Base-by-base conservation (phyloP, 2,888 invertebrate genomes). In the Pemphredon lugubris region DNA sequence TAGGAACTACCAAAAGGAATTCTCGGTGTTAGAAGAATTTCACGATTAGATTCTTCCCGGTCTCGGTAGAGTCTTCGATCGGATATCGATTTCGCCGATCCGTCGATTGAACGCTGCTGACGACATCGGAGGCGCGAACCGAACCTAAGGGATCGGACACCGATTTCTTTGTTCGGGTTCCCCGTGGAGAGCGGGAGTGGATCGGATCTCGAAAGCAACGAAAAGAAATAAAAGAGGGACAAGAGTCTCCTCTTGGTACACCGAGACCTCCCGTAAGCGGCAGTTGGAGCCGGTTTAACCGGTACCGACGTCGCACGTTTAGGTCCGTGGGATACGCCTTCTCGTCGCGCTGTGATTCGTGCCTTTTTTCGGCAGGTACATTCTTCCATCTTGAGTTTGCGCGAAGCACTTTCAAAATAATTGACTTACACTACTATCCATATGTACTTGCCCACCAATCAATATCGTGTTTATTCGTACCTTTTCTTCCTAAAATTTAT, bases 201-300 rank as follows among this genome's bases (percentile, higher is more conserved):
- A 47, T 37, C 59, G 64, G 30, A 30, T 34, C 32, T 21, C 63
- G 54, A 47, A 59, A 59, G 50, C 65, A 23, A 68, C 34, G 26
- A 23, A 48, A 39, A 57, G 37, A 58, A 55, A 59, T 47, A 73
- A 72, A 73, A 72, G 65, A 60, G 51, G 54, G 61, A 39, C 45
- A 59, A 44, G 55, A 57, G 57, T 61, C 60, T 54, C 59, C 4
- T 54, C 61, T 48, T 40, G 16, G 67, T 18, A 47, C 60, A 21
- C 39, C 54, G 58, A 71, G 86, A 86, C 84, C 86, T 85, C 86
- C 85, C 85, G 77, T 84, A 82, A 75, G 77, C 72, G 74, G 75
- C 54, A 57, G 78, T 58, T 66, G 60, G 61, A 87, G 78, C 86
- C 86, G 86, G 86, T 86, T 79, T 81, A 83, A 87, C 86, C 85